Conservation (phyloP, 2,888 invertebrate species). For the Drosophila mayaguana region DNA sequence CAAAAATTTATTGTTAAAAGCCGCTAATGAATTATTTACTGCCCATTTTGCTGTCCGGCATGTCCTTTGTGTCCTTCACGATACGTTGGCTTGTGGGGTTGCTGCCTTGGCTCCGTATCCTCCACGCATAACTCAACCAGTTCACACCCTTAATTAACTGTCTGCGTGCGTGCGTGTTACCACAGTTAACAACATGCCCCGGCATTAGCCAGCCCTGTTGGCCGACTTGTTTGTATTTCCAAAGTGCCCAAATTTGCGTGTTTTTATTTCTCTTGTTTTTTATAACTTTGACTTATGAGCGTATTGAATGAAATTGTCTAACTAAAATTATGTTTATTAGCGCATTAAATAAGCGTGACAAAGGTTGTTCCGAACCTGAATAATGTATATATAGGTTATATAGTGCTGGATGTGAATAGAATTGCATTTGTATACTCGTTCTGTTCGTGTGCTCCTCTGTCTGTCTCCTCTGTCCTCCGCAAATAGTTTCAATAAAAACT, state of each 20-base stretch:
- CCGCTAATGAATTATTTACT: slow-evolving; percentile 83
- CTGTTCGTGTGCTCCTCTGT: neutral
- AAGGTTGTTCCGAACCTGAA: slow-evolving; percentile 19
- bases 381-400: too few species aligned
- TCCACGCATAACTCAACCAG: slow-evolving; percentile 79
- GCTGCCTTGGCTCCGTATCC: slow-evolving; percentile 33
- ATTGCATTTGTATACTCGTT: neutral
- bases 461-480: too few species aligned
- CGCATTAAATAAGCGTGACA: slow-evolving; percentile 66
- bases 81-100: slow-evolving; percentile 19
- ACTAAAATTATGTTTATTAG: slow-evolving; percentile 69
- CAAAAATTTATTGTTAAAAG: slow-evolving; percentile 80
- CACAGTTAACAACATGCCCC: slow-evolving; percentile 50
- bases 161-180: slow-evolving; percentile 69
- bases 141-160: slow-evolving; percentile 84
- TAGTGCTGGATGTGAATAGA: neutral
- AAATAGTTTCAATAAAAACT: neutral
- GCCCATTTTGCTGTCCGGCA: slow-evolving; percentile 56
- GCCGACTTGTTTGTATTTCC: slow-evolving; percentile 45
- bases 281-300: slow-evolving; percentile 22
- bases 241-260: slow-evolving; percentile 66
- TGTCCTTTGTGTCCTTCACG: slow-evolving; percentile 42
- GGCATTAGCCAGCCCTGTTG: slow-evolving; percentile 21
- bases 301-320: slow-evolving; percentile 48
- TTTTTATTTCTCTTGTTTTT: slow-evolving; percentile 26